phyloP scores from a whole-genome alignment of 2,888 invertebrate species.

The Litoditis marina region DNA sequence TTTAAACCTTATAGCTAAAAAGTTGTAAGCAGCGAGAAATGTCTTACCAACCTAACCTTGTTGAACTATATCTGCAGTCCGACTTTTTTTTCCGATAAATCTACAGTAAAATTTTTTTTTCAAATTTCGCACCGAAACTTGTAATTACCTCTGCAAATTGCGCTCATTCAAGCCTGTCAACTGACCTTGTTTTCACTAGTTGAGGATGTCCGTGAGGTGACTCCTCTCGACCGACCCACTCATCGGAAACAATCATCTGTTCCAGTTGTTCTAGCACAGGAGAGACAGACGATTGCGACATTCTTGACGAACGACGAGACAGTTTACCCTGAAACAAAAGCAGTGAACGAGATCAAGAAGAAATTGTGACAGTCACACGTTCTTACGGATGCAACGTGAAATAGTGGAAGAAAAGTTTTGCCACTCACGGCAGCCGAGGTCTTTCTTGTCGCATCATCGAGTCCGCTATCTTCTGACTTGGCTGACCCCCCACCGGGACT shows the following conservation, averaged over 20 bases:
- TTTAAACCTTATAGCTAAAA: too few relatives aligned
- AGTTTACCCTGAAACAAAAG: conserved; percentile 14
- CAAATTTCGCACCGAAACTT: conserved; percentile 9
- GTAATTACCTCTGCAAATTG: conserved; percentile 2
- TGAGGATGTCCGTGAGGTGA: conserved; percentile 25
- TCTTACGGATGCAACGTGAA: too few relatives aligned
- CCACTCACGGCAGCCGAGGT: conserved; percentile 21
- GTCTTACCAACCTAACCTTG: too few relatives aligned
- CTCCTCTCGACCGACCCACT: conserved; percentile 40
- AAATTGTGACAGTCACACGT: too few relatives aligned
- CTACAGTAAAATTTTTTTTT: too few relatives aligned
- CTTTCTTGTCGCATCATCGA: conserved; percentile 32
- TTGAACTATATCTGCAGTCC: too few relatives aligned
- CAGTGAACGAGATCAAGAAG: too few relatives aligned
- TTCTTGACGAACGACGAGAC: conserved; percentile 17
- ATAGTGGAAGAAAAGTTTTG: too few relatives aligned
- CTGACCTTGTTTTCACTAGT: conserved; percentile 35
- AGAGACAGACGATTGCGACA: conserved; percentile 30
- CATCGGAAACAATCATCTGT: conserved; percentile 54
- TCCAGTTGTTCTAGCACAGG: conserved; percentile 49
- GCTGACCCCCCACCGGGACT: conserved; percentile 38
- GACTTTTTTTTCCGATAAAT: too few relatives aligned
- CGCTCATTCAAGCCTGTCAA: neutral
- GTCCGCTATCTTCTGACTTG: conserved; percentile 41
- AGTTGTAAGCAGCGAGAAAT: too few relatives aligned